Conservation (phyloP, 2,797 vertebrate genomes). For the Chrysocyon brachyurus region DNA sequence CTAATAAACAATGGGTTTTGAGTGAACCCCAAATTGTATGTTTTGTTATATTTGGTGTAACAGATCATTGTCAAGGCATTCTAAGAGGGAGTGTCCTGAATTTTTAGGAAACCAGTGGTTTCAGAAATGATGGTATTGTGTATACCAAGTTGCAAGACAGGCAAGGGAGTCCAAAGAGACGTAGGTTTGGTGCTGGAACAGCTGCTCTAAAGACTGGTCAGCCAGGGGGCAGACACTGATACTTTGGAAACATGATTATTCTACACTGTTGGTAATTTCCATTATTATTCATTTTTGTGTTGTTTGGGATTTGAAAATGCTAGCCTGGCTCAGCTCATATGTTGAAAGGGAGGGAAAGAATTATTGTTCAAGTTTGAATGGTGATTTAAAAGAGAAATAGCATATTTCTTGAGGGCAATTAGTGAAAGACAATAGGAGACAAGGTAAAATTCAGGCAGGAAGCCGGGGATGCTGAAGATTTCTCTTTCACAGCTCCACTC, state of each 20-base stretch:
- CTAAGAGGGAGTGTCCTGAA: neutral
- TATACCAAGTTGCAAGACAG: neutral
- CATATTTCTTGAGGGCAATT: neutral
- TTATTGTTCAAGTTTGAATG: neutral
- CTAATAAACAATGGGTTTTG: neutral
- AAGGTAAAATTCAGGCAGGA: neutral
- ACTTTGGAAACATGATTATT: neutral
- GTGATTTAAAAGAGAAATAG: neutral
- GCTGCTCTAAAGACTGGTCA: neutral
- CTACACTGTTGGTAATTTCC: neutral
- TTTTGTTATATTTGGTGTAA: conserved; percentile 10
- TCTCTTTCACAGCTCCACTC: neutral
- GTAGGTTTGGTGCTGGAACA: neutral
- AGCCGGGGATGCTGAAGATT: too few species aligned
- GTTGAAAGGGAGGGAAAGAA: neutral
- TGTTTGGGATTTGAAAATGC: conserved; percentile 14
- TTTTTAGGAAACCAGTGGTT: neutral
- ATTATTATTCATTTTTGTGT: neutral
- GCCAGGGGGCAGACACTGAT: neutral
- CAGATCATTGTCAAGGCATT: neutral
- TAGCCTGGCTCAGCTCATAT: neutral
- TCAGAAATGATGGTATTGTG: neutral
- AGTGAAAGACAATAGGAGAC: conserved; percentile 2
- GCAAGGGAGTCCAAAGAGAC: neutral
- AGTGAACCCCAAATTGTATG: neutral